Evolutionary conservation across 92 coral and sea anemone genomes (phyloP).

Genomic region (Hydrozoanthus gracilis): DNA sequence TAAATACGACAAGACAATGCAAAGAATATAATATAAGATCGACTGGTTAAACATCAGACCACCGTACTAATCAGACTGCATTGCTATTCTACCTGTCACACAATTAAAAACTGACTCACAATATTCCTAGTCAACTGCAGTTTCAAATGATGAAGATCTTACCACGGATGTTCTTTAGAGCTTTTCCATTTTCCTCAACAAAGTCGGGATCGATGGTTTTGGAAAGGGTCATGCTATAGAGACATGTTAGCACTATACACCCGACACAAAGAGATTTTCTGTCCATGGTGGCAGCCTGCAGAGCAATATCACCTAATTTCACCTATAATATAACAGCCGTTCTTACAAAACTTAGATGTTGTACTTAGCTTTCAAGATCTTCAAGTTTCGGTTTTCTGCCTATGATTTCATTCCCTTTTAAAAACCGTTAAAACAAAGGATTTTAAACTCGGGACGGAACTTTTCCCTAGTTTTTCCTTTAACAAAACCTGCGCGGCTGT

Average conservation of each 20-base stretch:
- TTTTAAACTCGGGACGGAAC: neutral
- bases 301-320: neutral
- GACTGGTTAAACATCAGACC: neutral
- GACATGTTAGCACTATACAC: conserved; percentile 11
- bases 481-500: neutral
- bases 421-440: neutral
- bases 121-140: neutral
- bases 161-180: conserved; percentile 64
- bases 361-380: neutral
- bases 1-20: neutral
- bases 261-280: conserved; percentile 2
- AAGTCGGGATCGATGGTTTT: conserved; percentile 57
- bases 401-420: conserved; percentile 13
- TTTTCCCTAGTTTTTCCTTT: conserved; percentile 9
- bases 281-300: conserved; percentile 10
- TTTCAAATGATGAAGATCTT: neutral
- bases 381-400: neutral
- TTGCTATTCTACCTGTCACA: neutral
- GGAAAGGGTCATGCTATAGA: neutral
- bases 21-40: neutral
- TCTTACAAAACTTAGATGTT: neutral
- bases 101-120: neutral
- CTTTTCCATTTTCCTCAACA: conserved; percentile 69
- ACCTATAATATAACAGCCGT: neutral
- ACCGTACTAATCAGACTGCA: neutral